Percentiles rank a stretch among this genome's conserved stretches.
phyloP scores from a whole-genome alignment of 2,797 vertebrate genomes.

The Fistularia tabacaria region DNA sequence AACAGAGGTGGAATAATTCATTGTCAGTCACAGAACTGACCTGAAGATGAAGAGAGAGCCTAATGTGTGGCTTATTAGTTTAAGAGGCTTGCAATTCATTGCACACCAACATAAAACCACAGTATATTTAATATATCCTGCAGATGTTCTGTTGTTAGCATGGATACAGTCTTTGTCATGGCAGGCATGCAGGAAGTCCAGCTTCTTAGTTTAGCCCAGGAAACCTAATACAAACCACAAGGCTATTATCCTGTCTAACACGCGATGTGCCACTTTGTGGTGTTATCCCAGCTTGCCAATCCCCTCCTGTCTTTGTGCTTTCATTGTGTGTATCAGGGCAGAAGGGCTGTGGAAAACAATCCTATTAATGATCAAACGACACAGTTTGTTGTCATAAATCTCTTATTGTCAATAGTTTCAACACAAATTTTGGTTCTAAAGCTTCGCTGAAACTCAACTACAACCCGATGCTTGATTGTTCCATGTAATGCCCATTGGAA shows the following conservation, averaged over 20 bases:
- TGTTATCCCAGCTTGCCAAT: constrained; percentile 16
- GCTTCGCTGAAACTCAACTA: no score
- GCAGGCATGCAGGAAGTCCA: constrained; percentile 46
- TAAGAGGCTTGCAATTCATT: constrained; percentile 28
- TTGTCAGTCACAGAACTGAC: constrained; percentile 22
- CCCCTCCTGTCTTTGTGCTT: no score
- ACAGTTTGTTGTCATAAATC: no score
- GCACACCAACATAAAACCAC: constrained; percentile 23
- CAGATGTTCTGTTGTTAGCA: constrained; percentile 35
- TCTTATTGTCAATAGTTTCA: no score
- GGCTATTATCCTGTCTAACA: constrained; percentile 51
- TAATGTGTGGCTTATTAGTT: constrained; percentile 22
- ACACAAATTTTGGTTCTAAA: no score
- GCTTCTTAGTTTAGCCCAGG: constrained; percentile 49
- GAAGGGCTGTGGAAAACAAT: no score
- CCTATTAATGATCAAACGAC: no score
- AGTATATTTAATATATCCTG: constrained; percentile 34
- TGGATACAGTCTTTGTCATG: constrained; percentile 32
- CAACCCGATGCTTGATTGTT: no score
- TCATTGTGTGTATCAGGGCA: no score
- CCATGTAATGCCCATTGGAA: no score
- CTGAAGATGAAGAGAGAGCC: constrained; percentile 23
- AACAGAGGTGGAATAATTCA: not conserved
- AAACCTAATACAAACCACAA: constrained; percentile 51
- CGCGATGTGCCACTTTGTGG: constrained; percentile 45